Percentiles rank a stretch among this genome's conserved stretches.
Evolutionary conservation across 2,888 invertebrate genomes (phyloP).

Genomic region (Aricia artaxerxes): DNA sequence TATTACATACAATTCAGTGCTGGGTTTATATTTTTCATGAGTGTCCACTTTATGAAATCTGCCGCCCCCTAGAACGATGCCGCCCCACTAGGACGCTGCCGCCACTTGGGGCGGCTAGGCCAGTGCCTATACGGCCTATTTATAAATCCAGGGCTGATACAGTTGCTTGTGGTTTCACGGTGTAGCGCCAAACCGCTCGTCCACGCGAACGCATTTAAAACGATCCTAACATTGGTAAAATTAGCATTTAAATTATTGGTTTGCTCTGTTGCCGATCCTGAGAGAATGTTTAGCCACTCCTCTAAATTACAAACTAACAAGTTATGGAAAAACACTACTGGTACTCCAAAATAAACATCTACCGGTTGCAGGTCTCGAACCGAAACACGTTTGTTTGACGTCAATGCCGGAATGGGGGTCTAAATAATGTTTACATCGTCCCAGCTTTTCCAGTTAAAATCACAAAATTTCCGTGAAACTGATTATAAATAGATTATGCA

Average conservation of each 20-base stretch:
- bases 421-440: not conserved
- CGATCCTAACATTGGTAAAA: too few relatives aligned
- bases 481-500: not conserved
- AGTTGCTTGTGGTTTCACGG: too few relatives aligned
- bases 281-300: not conserved
- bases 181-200: too few relatives aligned
- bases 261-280: not conserved
- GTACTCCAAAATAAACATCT: not conserved
- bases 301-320: not conserved
- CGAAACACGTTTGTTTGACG: conserved; percentile 5
- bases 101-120: too few relatives aligned
- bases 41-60: too few relatives aligned
- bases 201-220: too few relatives aligned
- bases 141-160: too few relatives aligned
- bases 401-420: not conserved
- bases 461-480: not conserved
- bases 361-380: not conserved
- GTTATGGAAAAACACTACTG: not conserved
- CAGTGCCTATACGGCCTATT: too few relatives aligned
- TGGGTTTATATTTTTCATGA: too few relatives aligned
- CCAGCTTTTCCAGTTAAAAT: not conserved
- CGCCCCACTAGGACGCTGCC: too few relatives aligned
- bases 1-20: too few relatives aligned
- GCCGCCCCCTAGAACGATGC: too few relatives aligned
- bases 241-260: not conserved